Base-by-base conservation (phyloP, 2,797 vertebrate genomes). In the Sparus aurata region DNA sequence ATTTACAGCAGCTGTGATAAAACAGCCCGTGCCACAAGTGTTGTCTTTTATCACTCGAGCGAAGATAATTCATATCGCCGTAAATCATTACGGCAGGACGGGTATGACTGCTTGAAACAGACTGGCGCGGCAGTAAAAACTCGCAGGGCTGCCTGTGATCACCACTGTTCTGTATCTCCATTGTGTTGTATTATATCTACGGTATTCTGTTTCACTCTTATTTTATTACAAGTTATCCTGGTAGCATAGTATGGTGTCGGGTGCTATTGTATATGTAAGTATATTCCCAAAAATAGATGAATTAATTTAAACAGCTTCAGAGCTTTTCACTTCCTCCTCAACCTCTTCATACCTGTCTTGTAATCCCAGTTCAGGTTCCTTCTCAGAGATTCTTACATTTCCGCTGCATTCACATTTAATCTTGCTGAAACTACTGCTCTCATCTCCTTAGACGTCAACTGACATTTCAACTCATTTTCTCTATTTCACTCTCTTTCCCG, bases 1-100 rank as follows among this genome's bases (percentile, higher is more conserved):
- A 84, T 88, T 86, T 75, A 85, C 83, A 80, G 61, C 22, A 22
- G 63, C 64, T 2, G 0, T 7, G n/a, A 65, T 82, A 49, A 81
- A 73, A 46, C 50, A 82, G 54, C 61, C 30, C 0, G 11, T 9
- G 23, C 64, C 46, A 49, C 69, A 15, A 18, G 57, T 46, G 67
- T 46, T n/a, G 69, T 61, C 43, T 82, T 65, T 83, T 73, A 75
- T 77, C 75, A 49, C 67, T 74, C 8, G 0, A 67, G 85, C 18
- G 15, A 12, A 68, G 61, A 76, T 79, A 54, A 84, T 62, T 78
- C 62, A 59, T 60, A 43, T 38, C 34, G 41, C 16, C 22, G 76
- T 85, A 83, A 88, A 85, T 86, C 78, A 70, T 72, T 20, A 23
- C 12, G 13, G 16, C 38, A 23, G 50, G 1, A 22, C 8, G 46